Base-by-base conservation (phyloP, 2,888 invertebrate species). In the Diploptera punctata region DNA sequence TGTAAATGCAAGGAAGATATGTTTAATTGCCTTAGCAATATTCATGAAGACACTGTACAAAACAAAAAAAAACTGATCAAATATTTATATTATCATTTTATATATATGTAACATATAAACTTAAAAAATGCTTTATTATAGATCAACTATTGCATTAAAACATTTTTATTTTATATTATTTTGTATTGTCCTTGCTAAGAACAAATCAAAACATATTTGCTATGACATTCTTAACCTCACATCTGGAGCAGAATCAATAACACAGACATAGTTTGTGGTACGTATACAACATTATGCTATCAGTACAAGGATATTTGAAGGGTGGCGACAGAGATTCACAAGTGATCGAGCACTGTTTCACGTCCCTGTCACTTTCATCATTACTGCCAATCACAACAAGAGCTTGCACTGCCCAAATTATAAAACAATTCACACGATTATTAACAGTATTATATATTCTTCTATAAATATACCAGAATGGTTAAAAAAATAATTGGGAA, bases 71-170 rank as follows among this genome's bases (percentile, higher is more conserved):
- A 68, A 38, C 44, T 67, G 38, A 18, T 60, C 43, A 69, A 16
- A 54, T 69, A 54, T 54, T 69, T 57, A 57, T 69, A 69, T 26
- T 65, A 65, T 65, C 21, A 65, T 24, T 21, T 44, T 65, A 65
- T 65, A 65, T 65, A 65, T 65, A 65, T 65, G 26, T 65, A 65
- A 65, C 65, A 65, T 65, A 71, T 52, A 71, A 71, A 71, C 71
- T 65, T 65, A 65, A 65, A 65, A 65, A 65, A 24, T 65, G 65
- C 26, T n/a, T 65, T 26, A 62, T 43, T 44, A 70, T 43, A 70
- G 47, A 52, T 33, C 1, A 68, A 69, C 38, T 71, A 65, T 65
- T 71, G 62, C 65, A 71, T 52, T 65, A 65, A 18, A 71, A 47
- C 57, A 29, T 57, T 29, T 57, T 29, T 57, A 29, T n/a, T n/a